These are phyloP conservation scores for Henricia sp. DNA, from an alignment of 53 echinoderm and acorn worm genomes.

Conservation along the genomic window DNA sequence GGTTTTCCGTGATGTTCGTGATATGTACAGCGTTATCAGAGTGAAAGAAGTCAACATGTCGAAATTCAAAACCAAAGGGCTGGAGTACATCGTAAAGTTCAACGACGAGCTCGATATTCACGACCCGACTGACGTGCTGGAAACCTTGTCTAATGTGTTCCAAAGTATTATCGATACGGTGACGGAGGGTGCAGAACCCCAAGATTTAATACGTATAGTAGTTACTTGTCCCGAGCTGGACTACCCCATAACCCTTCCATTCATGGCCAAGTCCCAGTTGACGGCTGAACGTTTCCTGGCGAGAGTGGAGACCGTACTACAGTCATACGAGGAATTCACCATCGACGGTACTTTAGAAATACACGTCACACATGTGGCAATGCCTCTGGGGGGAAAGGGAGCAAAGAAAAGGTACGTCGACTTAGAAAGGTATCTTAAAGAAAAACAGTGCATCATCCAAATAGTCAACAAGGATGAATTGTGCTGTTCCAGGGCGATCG, in stretches of 20 bases:
- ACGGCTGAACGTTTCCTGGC: slow-evolving; percentile 30
- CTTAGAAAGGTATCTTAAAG: not conserved
- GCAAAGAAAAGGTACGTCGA: slow-evolving; percentile 5
- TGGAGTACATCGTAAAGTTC: slow-evolving; percentile 14
- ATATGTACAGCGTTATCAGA: slow-evolving; percentile 6
- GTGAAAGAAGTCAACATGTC: not conserved
- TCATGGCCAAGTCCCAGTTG: slow-evolving; percentile 5
- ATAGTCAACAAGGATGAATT: slow-evolving; percentile 49
- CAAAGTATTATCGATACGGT: slow-evolving; percentile 16
- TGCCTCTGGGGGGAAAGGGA: not conserved
- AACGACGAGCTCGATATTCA: slow-evolving; percentile 24
- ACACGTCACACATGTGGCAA: slow-evolving; percentile 6
- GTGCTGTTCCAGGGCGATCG: slow-evolving; percentile 67
- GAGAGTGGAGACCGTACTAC: slow-evolving; percentile 12
- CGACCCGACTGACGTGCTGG: not conserved
- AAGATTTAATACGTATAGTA: slow-evolving; percentile 37
- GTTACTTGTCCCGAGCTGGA: slow-evolving; percentile 25
- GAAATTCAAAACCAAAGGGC: slow-evolving; percentile 33
- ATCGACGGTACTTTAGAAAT: slow-evolving; percentile 19
- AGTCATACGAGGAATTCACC: slow-evolving; percentile 19
- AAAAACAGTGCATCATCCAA: slow-evolving; percentile 26
- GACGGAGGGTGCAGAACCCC: slow-evolving; percentile 12
- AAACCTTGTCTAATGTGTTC: not conserved
- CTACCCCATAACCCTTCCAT: slow-evolving; percentile 13
- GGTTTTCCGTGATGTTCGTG: not conserved